Evolutionary conservation across 2,888 invertebrate genomes (phyloP).

Genomic region (Coelinius sp.): DNA sequence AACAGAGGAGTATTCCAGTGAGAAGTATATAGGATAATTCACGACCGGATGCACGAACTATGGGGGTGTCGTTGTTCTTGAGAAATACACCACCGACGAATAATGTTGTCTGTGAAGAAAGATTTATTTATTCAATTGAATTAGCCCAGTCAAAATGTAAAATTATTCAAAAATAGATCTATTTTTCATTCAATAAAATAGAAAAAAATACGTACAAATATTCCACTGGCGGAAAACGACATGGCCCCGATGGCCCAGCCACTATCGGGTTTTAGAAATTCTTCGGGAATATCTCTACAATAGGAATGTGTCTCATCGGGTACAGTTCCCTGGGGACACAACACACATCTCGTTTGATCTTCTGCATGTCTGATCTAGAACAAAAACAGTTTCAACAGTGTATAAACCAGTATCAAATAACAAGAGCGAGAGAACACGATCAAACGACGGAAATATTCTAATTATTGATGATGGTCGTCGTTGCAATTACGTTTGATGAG

Average conservation of each 20-base stretch:
- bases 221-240: constrained; percentile 89
- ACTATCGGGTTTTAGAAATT: constrained; percentile 85
- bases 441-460: not conserved
- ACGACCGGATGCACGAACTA: constrained; percentile 95
- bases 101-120: constrained; percentile 64
- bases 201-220: constrained; percentile 76
- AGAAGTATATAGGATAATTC: constrained; percentile 93
- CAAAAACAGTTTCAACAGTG: not conserved
- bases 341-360: constrained; percentile 87
- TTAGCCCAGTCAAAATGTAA: too few relatives aligned
- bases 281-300: constrained; percentile 86
- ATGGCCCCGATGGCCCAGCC: constrained; percentile 95
- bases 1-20: constrained; percentile 91
- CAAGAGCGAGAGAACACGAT: not conserved
- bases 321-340: constrained; percentile 86
- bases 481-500: not conserved
- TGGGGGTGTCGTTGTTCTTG: constrained; percentile 92
- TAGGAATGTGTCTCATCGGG: constrained; percentile 83
- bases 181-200: too few relatives aligned
- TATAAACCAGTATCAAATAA: not conserved
- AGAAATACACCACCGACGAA: constrained; percentile 87
- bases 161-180: too few relatives aligned
- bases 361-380: constrained; percentile 82
- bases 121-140: not conserved
- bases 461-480: not conserved